Conservation (phyloP, 2,888 invertebrate genomes). For the Archaeoteleia sp. region DNA sequence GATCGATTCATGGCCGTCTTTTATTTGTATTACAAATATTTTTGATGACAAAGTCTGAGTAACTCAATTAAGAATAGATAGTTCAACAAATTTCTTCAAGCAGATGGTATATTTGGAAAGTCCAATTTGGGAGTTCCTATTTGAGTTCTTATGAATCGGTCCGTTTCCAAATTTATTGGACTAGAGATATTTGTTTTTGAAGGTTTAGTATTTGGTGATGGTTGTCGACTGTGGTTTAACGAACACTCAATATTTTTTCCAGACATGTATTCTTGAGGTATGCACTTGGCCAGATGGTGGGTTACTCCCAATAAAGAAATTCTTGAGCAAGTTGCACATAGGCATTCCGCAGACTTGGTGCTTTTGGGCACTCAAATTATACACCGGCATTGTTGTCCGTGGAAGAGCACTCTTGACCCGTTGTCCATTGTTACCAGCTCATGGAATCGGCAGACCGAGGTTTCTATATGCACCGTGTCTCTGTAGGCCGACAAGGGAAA, state of each 20-base stretch:
- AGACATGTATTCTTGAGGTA: conserved; percentile 23
- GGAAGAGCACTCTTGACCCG: conserved; percentile 59
- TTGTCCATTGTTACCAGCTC: conserved; percentile 58
- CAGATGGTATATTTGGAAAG: too few species aligned
- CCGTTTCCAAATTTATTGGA: too few species aligned
- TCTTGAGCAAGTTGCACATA: conserved; percentile 30
- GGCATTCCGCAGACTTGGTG: conserved; percentile 39
- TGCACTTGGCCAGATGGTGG: conserved; percentile 26
- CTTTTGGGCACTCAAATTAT: conserved; percentile 60
- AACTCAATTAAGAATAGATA: too few species aligned
- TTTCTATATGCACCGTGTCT: conserved; percentile 24
- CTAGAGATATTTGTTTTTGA: too few species aligned
- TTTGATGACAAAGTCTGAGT: too few species aligned
- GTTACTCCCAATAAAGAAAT: conserved; percentile 39
- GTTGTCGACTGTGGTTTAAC: background rate
- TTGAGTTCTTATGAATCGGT: too few species aligned
- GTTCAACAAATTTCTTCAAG: too few species aligned
- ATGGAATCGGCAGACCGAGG: conserved; percentile 40
- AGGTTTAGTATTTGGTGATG: too few species aligned
- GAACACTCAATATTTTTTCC: conserved; percentile 8
- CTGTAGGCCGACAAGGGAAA: conserved; percentile 25
- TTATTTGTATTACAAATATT: too few species aligned
- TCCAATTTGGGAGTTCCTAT: too few species aligned
- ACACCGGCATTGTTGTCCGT: conserved; percentile 57
- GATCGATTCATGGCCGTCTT: too few species aligned